These are phyloP conservation scores for Scaptomyza caliginosa DNA, from an alignment of 2,888 invertebrate genomes.

Conservation along the genomic window DNA sequence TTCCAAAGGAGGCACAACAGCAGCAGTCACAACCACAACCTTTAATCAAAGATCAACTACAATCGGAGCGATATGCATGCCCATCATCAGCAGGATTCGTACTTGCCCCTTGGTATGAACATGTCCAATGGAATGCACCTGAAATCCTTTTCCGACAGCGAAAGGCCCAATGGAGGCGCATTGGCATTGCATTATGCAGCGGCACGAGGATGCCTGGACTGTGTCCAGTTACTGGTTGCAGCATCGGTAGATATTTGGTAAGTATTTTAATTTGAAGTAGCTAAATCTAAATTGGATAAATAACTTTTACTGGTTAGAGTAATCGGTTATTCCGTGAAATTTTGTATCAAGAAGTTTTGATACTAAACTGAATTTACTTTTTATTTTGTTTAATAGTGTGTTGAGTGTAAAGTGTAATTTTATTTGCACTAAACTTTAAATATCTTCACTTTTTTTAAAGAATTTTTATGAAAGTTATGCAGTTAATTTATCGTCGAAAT, in stretches of 20 bases:
- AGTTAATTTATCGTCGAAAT: no score
- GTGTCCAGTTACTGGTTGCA: slow-evolving; percentile 91
- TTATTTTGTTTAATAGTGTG: no score
- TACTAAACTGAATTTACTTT: no score
- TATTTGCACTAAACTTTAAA: no score
- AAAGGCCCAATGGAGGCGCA: slow-evolving; percentile 86
- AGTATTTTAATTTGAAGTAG: slow-evolving; percentile 54
- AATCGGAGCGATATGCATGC: slow-evolving; percentile 82
- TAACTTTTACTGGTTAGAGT: no score
- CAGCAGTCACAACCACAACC: slow-evolving; percentile 23
- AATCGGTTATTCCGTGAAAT: no score
- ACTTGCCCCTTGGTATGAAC: slow-evolving; percentile 70
- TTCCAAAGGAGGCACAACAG: no score
- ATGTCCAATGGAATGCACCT: slow-evolving; percentile 81
- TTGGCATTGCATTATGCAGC: slow-evolving; percentile 95
- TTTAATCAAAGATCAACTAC: slow-evolving; percentile 27
- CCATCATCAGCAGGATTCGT: slow-evolving; percentile 82
- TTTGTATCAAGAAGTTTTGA: no score
- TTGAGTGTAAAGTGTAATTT: no score
- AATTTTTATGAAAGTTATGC: no score
- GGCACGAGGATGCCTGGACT: slow-evolving; percentile 93
- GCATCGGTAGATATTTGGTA: slow-evolving; percentile 92
- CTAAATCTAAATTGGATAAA: no score
- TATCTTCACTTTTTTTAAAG: no score
- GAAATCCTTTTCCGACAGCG: slow-evolving; percentile 82